Conservation (phyloP, 1,140 invertebrate genomes). For the Gerris buenoi region DNA sequence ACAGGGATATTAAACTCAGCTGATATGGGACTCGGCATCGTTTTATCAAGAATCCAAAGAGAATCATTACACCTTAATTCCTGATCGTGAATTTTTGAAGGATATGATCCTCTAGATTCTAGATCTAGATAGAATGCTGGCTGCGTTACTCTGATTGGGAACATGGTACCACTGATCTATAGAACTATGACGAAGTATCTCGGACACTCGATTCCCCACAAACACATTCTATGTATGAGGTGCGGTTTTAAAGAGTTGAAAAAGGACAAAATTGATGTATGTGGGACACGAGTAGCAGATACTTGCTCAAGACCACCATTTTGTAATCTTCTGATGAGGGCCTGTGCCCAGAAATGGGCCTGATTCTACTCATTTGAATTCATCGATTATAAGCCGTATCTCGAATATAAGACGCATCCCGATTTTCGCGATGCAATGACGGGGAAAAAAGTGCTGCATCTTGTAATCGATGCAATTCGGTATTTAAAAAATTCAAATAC, state of each 20-base stretch:
- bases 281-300: too few species aligned
- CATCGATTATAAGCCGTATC: too few species aligned
- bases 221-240: constrained; percentile 19
- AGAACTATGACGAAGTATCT: constrained; percentile 24
- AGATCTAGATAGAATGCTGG: constrained; percentile 28
- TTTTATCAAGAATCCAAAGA: background rate
- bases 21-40: background rate
- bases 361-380: too few species aligned
- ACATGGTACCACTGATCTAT: constrained; percentile 24
- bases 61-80: constrained; percentile 29
- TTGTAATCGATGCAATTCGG: too few species aligned
- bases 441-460: too few species aligned
- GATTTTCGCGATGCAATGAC: too few species aligned
- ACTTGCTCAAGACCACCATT: too few species aligned
- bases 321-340: too few species aligned
- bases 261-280: background rate
- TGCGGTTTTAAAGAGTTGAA: background rate
- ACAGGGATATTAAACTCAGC: background rate
- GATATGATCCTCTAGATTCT: constrained; percentile 20
- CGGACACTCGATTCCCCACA: constrained; percentile 25
- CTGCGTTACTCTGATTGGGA: constrained; percentile 21
- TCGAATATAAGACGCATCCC: too few species aligned
- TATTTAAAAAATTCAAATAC: too few species aligned
- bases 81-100: constrained; percentile 19
- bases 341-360: too few species aligned